A percentile compares a stretch with the other conserved stretches of the same genome.
Conservation (phyloP, 2,113 vertebrate genomes). For the Halichoeres trimaculatus region DNA sequence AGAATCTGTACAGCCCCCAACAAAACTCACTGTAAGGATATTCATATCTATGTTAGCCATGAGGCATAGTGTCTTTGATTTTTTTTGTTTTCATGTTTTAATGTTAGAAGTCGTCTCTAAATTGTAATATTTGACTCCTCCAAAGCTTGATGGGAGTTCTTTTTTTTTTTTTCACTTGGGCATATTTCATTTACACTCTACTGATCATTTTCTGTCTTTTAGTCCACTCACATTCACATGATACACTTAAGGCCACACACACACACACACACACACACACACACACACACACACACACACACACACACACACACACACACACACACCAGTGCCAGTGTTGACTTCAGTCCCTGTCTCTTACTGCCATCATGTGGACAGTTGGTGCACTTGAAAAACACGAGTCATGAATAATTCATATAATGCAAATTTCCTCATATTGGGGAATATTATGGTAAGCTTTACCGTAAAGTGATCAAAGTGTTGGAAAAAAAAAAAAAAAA, state of each 20-base stretch:
- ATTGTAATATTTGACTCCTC: not conserved
- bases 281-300: not conserved
- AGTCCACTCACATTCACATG: not conserved
- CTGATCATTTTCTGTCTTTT: not conserved
- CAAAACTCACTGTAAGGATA: not conserved
- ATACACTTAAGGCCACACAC: not conserved
- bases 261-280: not conserved
- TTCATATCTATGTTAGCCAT: no score
- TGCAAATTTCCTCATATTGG: no score
- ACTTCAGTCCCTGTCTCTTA: slow-evolving; percentile 13
- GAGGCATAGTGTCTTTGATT: no score
- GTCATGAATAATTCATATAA: no score
- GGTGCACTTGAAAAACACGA: not conserved
- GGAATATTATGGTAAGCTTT: no score
- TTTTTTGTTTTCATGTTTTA: no score
- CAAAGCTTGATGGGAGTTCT: not conserved
- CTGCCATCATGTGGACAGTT: slow-evolving; percentile 71
- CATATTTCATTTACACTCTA: not conserved
- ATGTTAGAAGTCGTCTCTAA: no score
- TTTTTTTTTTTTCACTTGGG: not conserved
- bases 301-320: not conserved
- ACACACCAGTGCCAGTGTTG: not conserved
- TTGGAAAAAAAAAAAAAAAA: no score
- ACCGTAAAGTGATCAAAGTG: no score
- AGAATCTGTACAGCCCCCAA: no score